phyloP scores from a whole-genome alignment of 2,888 invertebrate species.

The Rosalia funebris region DNA sequence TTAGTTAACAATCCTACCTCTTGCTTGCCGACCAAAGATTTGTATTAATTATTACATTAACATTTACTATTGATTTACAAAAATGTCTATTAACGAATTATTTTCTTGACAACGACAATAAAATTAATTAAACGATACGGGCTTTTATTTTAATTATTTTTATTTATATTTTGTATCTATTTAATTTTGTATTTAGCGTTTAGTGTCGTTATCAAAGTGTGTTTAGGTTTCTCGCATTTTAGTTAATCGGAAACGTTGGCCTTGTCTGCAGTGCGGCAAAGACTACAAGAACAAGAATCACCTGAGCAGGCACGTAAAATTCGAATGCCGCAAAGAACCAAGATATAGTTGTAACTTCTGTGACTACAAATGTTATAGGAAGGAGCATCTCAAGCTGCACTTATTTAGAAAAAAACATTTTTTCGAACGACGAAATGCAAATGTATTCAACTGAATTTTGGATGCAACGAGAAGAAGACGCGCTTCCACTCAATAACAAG shows the following conservation, averaged over 20 bases:
- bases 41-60: too few species aligned
- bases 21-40: too few species aligned
- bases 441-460: too few species aligned
- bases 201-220: too few species aligned
- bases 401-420: slow-evolving; percentile 15
- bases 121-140: too few species aligned
- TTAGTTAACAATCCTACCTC: too few species aligned
- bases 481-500: too few species aligned
- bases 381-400: slow-evolving; percentile 12
- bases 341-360: slow-evolving; percentile 44
- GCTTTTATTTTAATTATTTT: not conserved
- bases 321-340: slow-evolving; percentile 70
- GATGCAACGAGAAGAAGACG: too few species aligned
- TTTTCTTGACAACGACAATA: too few species aligned
- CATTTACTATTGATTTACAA: too few species aligned
- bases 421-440: not conserved
- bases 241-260: not conserved
- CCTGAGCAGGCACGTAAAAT: slow-evolving; percentile 55
- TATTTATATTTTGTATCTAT: not conserved
- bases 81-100: too few species aligned
- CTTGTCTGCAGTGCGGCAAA: slow-evolving; percentile 5
- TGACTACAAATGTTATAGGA: not conserved
- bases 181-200: not conserved
- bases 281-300: slow-evolving; percentile 27
- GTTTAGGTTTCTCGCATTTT: not conserved